Evolutionary conservation across 2,113 vertebrate species (phyloP).

Genomic region (Ptyas mucosa): DNA sequence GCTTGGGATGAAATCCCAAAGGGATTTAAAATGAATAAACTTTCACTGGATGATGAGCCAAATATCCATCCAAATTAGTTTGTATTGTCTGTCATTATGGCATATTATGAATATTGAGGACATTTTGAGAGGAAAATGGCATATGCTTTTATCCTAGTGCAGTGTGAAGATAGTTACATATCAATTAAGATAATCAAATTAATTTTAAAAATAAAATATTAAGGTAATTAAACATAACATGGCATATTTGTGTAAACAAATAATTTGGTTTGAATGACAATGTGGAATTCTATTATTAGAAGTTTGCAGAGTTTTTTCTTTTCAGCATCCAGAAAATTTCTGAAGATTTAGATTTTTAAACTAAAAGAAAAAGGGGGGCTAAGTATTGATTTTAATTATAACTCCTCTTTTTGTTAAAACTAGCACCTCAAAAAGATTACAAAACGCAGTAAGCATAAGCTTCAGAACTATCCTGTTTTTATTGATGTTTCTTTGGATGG

Average conservation of each 20-base stretch:
- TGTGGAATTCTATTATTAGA: neutral
- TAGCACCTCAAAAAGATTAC: neutral
- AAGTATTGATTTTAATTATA: neutral
- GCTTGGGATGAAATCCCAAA: neutral
- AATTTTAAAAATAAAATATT: neutral
- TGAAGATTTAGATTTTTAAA: neutral
- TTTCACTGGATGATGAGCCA: neutral
- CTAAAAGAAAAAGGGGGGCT: neutral
- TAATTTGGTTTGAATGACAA: neutral
- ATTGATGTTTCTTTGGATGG: neutral
- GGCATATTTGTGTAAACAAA: neutral
- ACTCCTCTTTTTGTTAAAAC: neutral
- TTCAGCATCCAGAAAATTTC: neutral
- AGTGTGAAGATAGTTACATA: neutral
- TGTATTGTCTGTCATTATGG: neutral
- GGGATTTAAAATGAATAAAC: neutral
- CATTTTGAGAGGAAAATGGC: neutral
- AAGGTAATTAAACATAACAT: neutral
- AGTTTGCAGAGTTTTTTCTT: neutral
- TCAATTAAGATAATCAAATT: neutral
- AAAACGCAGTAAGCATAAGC: neutral
- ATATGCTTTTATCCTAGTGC: neutral
- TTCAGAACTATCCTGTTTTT: neutral
- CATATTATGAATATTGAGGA: neutral
- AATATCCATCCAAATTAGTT: neutral